phyloP scores from a whole-genome alignment of 2,888 invertebrate genomes.

The Disparrhopalites patrizii region DNA sequence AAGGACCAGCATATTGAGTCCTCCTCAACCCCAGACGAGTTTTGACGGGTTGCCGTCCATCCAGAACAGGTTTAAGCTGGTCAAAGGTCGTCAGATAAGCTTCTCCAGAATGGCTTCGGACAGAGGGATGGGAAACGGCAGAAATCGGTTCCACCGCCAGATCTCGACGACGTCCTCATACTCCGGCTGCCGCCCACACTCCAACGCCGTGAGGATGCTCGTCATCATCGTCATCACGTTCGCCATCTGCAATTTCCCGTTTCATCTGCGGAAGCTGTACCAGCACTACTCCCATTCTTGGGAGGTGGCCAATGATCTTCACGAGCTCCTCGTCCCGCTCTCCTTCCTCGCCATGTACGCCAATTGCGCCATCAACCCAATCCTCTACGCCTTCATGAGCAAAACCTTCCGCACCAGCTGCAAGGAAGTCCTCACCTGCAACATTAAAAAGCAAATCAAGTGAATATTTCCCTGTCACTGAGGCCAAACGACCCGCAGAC shows the following conservation, averaged over 20 bases:
- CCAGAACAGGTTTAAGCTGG: too few species aligned
- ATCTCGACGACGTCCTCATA: too few species aligned
- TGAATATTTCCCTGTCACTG: too few species aligned
- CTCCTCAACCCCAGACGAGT: too few species aligned
- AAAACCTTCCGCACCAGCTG: slow-evolving; percentile 80
- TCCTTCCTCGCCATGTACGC: slow-evolving; percentile 82
- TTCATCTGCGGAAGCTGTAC: slow-evolving; percentile 83
- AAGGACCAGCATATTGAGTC: too few species aligned
- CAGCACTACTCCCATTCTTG: slow-evolving; percentile 73
- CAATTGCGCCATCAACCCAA: slow-evolving; percentile 85
- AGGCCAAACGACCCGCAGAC: too few species aligned
- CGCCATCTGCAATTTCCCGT: slow-evolving; percentile 82
- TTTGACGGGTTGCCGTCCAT: too few species aligned
- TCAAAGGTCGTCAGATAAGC: too few species aligned
- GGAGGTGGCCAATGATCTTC: slow-evolving; percentile 68
- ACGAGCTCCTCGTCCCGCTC: slow-evolving; percentile 73
- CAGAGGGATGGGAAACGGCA: too few species aligned
- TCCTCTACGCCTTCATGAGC: slow-evolving; percentile 81
- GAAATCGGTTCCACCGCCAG: too few species aligned
- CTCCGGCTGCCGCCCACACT: too few species aligned
- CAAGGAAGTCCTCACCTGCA: slow-evolving; percentile 70
- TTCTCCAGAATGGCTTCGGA: too few species aligned
- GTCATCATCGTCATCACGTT: slow-evolving; percentile 84
- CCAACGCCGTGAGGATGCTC: slow-evolving; percentile 85
- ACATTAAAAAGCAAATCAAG: slow-evolving; percentile 37